Conservation (phyloP, 2,888 invertebrate species). For the Mycogona germanica region DNA sequence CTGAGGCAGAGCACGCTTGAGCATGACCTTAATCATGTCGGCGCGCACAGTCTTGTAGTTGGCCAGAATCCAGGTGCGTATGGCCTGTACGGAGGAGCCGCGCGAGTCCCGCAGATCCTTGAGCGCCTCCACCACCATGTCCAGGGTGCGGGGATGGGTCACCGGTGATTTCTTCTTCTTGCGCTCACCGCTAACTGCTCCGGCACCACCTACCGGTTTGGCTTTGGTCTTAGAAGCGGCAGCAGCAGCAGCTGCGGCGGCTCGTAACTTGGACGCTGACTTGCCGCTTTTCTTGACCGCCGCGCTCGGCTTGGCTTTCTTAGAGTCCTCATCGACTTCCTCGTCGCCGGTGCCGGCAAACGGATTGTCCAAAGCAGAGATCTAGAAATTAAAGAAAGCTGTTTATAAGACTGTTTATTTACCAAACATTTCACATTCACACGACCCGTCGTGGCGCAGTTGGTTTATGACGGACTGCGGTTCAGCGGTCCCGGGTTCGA, state of each 20-base stretch:
- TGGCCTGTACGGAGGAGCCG: constrained; percentile 21
- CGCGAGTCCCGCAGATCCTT: constrained; percentile 15
- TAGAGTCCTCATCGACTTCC: too few relatives aligned
- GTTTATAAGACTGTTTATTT: too few relatives aligned
- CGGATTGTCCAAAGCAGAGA: too few relatives aligned
- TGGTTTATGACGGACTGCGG: too few relatives aligned
- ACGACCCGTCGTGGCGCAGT: too few relatives aligned
- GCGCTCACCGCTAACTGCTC: background rate
- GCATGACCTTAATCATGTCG: constrained; percentile 22
- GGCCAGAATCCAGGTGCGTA: constrained; percentile 19
- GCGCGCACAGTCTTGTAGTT: constrained; percentile 21
- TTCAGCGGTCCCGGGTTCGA: too few relatives aligned
- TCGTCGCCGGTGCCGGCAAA: too few relatives aligned
- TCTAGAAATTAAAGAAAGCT: too few relatives aligned
- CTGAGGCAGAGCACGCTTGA: constrained; percentile 17
- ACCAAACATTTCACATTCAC: too few relatives aligned
- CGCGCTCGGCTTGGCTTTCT: too few relatives aligned
- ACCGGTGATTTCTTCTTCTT: constrained; percentile 18
- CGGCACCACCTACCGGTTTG: constrained; percentile 22
- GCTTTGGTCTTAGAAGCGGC: constrained; percentile 10
- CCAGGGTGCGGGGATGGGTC: constrained; percentile 20
- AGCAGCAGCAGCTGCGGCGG: constrained; percentile 9
- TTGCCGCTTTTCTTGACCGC: too few relatives aligned
- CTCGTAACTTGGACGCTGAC: constrained; percentile 8
- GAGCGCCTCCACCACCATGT: constrained; percentile 21